A percentile compares a stretch with the other conserved stretches of the same genome.
These are phyloP conservation scores for Emmelina monodactyla DNA, from an alignment of 2,888 invertebrate species.

Conservation along the genomic window DNA sequence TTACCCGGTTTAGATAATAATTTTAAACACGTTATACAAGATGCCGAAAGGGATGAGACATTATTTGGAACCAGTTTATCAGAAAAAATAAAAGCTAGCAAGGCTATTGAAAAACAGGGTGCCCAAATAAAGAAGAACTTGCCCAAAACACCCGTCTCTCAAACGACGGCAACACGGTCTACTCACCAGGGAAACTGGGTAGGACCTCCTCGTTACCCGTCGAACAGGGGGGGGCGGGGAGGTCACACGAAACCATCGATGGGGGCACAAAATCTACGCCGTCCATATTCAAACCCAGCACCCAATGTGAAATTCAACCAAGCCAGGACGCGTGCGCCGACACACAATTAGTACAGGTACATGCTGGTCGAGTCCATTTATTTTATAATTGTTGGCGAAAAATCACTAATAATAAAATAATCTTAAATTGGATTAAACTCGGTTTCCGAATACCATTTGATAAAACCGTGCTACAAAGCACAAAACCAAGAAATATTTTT, in stretches of 20 bases:
- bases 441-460: conserved; percentile 1
- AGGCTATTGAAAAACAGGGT: conserved; percentile 5
- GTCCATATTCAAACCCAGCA: neutral
- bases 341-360: conserved; percentile 3
- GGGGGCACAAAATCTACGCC: neutral
- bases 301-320: neutral
- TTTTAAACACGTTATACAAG: conserved; percentile 8
- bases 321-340: neutral
- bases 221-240: conserved; percentile 6
- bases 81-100: conserved; percentile 10
- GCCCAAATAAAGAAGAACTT: neutral
- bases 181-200: conserved; percentile 7
- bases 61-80: conserved; percentile 7
- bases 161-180: neutral
- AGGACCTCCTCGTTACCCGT: conserved; percentile 10
- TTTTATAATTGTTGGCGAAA: conserved; percentile 3
- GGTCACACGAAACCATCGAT: neutral
- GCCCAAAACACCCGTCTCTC: neutral
- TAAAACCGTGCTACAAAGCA: neutral
- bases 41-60: conserved; percentile 9
- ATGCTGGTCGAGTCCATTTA: conserved; percentile 1
- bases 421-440: conserved; percentile 1
- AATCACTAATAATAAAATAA: conserved; percentile 1
- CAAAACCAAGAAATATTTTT: neutral
- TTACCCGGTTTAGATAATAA: conserved; percentile 8